Percentiles rank a stretch among this genome's conserved stretches.
Evolutionary conservation across 2,113 vertebrate species (phyloP).

Genomic region (Gracilinanus agilis): DNA sequence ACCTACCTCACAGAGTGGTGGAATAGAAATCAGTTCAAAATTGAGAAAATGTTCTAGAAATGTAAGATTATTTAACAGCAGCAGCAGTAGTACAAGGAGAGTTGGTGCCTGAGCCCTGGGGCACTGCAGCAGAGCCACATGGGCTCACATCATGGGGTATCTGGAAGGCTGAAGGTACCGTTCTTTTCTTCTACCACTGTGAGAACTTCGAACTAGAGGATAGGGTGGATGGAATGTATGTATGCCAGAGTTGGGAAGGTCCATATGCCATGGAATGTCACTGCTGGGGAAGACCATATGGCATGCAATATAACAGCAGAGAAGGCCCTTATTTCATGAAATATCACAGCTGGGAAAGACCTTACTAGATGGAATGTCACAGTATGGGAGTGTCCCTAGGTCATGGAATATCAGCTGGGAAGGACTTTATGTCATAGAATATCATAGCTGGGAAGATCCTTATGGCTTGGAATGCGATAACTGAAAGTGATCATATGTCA

Average conservation of each 20-base stretch:
- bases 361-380: too few relatives aligned
- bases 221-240: neutral
- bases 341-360: too few relatives aligned
- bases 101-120: neutral
- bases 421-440: too few relatives aligned
- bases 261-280: too few relatives aligned
- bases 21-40: neutral
- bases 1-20: neutral
- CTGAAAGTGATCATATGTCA: too few relatives aligned
- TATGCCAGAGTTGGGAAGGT: neutral
- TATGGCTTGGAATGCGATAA: too few relatives aligned
- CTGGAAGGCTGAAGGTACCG: neutral
- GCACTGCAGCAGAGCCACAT: neutral
- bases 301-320: too few relatives aligned
- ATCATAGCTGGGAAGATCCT: too few relatives aligned
- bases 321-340: neutral
- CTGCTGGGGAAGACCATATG: neutral
- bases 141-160: neutral
- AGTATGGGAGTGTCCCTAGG: too few relatives aligned
- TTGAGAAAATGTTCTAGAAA: neutral
- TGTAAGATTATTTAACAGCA: neutral
- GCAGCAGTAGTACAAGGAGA: neutral
- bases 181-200: accelerated
- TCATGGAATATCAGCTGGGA: too few relatives aligned
- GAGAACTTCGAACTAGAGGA: neutral